Evolutionary conservation across 2,797 vertebrate genomes (phyloP).

Genomic region (Microctenopoma stevenorrisi): DNA sequence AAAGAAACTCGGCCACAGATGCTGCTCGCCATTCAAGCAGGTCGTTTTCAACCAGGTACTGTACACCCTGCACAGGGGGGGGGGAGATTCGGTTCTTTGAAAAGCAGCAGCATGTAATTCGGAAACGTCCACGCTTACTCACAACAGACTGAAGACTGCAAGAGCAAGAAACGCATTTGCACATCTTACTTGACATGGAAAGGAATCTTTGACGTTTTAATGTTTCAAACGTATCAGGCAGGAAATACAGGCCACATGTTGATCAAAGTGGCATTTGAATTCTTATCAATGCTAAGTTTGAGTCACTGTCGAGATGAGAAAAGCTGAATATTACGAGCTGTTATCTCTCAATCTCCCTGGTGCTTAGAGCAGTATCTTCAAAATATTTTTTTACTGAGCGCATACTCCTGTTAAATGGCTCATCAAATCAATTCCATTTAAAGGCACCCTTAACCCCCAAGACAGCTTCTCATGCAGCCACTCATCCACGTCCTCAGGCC

Average conservation of each 20-base stretch:
- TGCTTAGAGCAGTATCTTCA: conserved; percentile 4
- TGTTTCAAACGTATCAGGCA: neutral
- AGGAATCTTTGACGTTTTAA: neutral
- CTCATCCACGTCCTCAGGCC: neutral
- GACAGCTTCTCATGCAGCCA: neutral
- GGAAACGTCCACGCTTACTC: neutral
- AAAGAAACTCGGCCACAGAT: conserved; percentile 90
- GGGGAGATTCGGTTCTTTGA: neutral
- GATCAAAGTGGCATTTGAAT: neutral
- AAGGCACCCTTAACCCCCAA: conserved; percentile 1
- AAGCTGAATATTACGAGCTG: conserved; percentile 1
- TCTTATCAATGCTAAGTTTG: neutral
- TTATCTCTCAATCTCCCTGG: conserved; percentile 9
- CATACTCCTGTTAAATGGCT: neutral
- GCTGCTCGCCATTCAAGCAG: conserved; percentile 83
- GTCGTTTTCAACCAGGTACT: conserved; percentile 85
- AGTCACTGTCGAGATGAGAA: neutral
- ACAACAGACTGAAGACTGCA: neutral
- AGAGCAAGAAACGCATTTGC: neutral
- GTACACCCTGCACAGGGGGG: conserved; percentile 82
- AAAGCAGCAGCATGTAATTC: neutral
- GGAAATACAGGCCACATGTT: neutral
- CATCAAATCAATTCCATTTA: conserved; percentile 21
- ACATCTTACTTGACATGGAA: neutral
- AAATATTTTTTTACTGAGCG: conserved; percentile 11